A percentile compares a stretch with the other conserved stretches of the same genome.
These are phyloP conservation scores for Sussaba pulchella DNA, from an alignment of 2,888 invertebrate genomes.

Conservation along the genomic window DNA sequence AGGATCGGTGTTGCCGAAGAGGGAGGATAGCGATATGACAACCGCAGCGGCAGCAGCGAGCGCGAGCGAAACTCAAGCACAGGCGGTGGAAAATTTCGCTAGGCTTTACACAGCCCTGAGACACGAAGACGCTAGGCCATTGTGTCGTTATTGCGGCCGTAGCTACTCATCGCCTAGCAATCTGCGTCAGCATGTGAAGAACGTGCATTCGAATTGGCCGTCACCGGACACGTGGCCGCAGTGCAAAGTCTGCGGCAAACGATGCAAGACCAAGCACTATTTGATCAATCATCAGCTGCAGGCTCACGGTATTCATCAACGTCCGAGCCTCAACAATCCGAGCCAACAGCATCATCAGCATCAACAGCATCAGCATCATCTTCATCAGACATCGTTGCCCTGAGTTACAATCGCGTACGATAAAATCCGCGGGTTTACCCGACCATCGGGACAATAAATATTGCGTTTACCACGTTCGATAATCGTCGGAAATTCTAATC, in stretches of 20 bases:
- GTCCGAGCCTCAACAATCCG: constrained; percentile 85
- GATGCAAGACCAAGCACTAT: constrained; percentile 91
- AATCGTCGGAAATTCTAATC: constrained; percentile 5
- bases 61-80: constrained; percentile 74
- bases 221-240: constrained; percentile 90
- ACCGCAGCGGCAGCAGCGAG: constrained; percentile 29
- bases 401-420: constrained; percentile 71
- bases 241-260: constrained; percentile 90
- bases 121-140: constrained; percentile 85
- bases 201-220: constrained; percentile 89
- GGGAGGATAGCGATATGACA: constrained; percentile 80
- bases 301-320: constrained; percentile 90
- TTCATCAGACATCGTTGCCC: constrained; percentile 71
- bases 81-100: constrained; percentile 82
- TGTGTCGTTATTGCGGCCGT: constrained; percentile 90
- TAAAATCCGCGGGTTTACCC: not conserved
- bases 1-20: constrained; percentile 83
- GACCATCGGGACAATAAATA: constrained; percentile 3
- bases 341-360: constrained; percentile 71
- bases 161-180: constrained; percentile 91
- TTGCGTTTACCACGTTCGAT: not conserved
- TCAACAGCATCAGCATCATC: constrained; percentile 67
- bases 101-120: constrained; percentile 82
- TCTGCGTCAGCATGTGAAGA: constrained; percentile 91
- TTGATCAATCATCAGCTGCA: constrained; percentile 91